A percentile compares a stretch with the other conserved stretches of the same genome.
phyloP scores from a whole-genome alignment of 2,888 invertebrate species.

The Graphium colonna region DNA sequence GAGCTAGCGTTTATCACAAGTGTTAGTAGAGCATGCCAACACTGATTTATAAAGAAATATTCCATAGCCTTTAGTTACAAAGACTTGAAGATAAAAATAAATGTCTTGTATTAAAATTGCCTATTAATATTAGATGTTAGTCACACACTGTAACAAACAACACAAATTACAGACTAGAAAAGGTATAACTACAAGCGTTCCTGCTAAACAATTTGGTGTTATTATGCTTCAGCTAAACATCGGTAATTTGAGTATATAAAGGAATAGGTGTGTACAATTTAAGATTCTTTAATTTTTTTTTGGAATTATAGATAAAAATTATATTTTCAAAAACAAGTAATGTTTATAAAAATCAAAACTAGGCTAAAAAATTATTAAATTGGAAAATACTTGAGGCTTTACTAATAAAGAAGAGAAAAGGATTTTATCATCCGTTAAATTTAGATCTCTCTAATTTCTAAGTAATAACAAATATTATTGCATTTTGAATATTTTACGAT shows the following conservation, averaged over 20 bases:
- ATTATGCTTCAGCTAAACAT: no score
- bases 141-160: conserved; percentile 19
- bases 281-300: no score
- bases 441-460: not conserved
- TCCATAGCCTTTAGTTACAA: conserved; percentile 1
- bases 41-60: conserved; percentile 10
- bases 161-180: conserved; percentile 21
- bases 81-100: conserved; percentile 1
- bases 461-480: not conserved
- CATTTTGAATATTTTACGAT: conserved; percentile 1
- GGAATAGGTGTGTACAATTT: no score
- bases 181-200: not conserved
- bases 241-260: no score
- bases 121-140: conserved; percentile 18
- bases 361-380: no score
- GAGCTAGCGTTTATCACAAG: conserved; percentile 20
- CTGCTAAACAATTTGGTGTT: no score
- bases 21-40: conserved; percentile 16
- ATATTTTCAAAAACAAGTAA: no score
- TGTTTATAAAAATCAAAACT: no score
- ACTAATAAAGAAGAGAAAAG: not conserved
- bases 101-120: conserved; percentile 16
- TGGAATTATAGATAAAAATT: no score
- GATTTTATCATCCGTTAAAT: not conserved
- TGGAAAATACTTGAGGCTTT: no score